phyloP scores from a whole-genome alignment of 2,797 vertebrate species.

The Oophaga sylvatica region DNA sequence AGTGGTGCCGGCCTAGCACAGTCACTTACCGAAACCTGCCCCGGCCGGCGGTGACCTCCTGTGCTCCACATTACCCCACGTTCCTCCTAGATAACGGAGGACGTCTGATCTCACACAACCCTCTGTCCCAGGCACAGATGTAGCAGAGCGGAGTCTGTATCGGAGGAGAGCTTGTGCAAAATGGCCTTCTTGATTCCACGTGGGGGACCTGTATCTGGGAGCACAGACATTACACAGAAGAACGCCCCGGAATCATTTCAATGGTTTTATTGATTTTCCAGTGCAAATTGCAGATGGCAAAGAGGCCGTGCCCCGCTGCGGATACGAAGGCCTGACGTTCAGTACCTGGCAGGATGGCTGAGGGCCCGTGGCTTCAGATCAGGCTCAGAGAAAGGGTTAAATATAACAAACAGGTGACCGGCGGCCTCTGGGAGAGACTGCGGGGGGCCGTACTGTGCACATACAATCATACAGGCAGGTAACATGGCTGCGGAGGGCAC shows the following conservation, averaged over 20 bases:
- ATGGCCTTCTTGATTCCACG: background rate
- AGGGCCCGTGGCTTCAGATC: background rate
- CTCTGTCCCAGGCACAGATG: background rate
- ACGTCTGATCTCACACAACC: background rate
- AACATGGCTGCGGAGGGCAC: background rate
- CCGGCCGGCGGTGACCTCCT: background rate
- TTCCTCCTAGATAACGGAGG: background rate
- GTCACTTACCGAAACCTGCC: background rate
- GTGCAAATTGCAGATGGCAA: slow-evolving; percentile 43
- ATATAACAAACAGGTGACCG: background rate
- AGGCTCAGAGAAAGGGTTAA: slow-evolving; percentile 31
- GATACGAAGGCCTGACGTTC: slow-evolving; percentile 17
- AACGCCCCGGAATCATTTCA: no score
- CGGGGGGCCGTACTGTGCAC: background rate
- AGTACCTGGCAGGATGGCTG: slow-evolving; percentile 48
- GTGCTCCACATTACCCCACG: background rate
- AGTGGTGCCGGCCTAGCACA: background rate
- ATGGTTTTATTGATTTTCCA: slow-evolving; percentile 52
- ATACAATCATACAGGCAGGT: background rate
- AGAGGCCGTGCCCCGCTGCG: background rate
- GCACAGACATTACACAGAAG: slow-evolving; percentile 1
- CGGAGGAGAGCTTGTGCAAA: background rate
- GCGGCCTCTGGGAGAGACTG: background rate
- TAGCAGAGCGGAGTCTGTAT: background rate
- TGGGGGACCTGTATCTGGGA: background rate